Conservation (phyloP, 37 sponge, comb jelly and placozoan species). For the Cliona cf. orientalis region DNA sequence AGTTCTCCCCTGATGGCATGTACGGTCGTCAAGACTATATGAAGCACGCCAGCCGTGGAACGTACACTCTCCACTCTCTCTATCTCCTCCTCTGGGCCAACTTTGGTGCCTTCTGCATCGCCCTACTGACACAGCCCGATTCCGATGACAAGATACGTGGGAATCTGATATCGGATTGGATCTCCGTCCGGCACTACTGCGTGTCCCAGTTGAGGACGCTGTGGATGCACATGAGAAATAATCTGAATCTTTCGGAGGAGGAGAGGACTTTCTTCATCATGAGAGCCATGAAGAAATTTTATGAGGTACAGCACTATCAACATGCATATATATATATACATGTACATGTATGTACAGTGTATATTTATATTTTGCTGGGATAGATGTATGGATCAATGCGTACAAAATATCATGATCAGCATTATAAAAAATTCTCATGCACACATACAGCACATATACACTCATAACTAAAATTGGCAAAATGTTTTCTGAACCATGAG, state of each 20-base stretch:
- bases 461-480: no score
- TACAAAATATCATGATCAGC: background rate
- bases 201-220: slow-evolving; percentile 79
- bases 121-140: slow-evolving; percentile 73
- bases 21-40: slow-evolving; percentile 83
- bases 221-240: slow-evolving; percentile 80
- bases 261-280: slow-evolving; percentile 78
- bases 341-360: background rate
- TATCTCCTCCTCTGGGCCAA: slow-evolving; percentile 84
- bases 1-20: slow-evolving; percentile 82
- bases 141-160: slow-evolving; percentile 61
- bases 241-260: slow-evolving; percentile 76
- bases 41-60: slow-evolving; percentile 65
- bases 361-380: background rate
- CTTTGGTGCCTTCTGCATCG: slow-evolving; percentile 80
- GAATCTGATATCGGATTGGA: slow-evolving; percentile 80
- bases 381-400: background rate
- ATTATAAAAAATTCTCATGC: no score
- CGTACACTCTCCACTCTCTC: slow-evolving; percentile 85
- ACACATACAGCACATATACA: no score
- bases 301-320: slow-evolving; percentile 46
- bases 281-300: slow-evolving; percentile 35
- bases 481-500: no score
- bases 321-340: background rate
- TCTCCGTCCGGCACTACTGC: slow-evolving; percentile 85